Evolutionary conservation across 1,140 invertebrate species (phyloP).

Genomic region (Hypothenemus hampei): DNA sequence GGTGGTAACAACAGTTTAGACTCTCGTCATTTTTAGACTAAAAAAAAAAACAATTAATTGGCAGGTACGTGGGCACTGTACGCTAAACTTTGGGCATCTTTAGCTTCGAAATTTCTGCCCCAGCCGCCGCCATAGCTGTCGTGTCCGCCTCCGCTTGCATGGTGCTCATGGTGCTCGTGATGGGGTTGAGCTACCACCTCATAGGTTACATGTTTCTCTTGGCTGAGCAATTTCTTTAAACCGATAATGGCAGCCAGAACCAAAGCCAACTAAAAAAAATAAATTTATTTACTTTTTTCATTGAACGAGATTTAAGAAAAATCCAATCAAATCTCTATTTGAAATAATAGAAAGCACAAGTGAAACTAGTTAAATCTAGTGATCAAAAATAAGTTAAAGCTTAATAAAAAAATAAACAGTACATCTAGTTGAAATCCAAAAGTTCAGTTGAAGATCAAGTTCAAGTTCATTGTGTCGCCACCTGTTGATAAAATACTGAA

Average conservation of each 20-base stretch:
- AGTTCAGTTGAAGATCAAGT: no score
- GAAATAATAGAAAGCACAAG: no score
- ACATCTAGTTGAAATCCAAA: no score
- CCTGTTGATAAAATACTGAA: no score
- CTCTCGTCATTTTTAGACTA: not conserved
- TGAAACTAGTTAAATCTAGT: not conserved
- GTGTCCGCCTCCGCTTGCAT: conserved; percentile 43
- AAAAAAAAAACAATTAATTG: conserved; percentile 24
- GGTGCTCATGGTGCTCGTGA: conserved; percentile 51
- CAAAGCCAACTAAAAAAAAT: conserved; percentile 57
- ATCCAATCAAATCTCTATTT: no score
- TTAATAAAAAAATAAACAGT: no score
- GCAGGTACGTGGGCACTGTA: conserved; percentile 57
- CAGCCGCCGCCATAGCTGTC: conserved; percentile 54
- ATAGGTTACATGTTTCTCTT: conserved; percentile 69
- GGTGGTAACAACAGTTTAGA: conserved; percentile 28
- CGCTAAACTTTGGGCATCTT: conserved; percentile 55
- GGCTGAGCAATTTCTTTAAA: conserved; percentile 73
- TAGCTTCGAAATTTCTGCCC: conserved; percentile 45
- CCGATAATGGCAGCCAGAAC: conserved; percentile 73
- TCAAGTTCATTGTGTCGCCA: no score
- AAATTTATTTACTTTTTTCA: no score
- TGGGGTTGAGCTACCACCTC: conserved; percentile 67
- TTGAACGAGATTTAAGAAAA: no score
- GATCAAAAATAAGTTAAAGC: not conserved